Percentiles rank a stretch among this genome's conserved stretches.
Evolutionary conservation across 1,140 invertebrate species (phyloP).

Genomic region (Choristoneura fumiferana): DNA sequence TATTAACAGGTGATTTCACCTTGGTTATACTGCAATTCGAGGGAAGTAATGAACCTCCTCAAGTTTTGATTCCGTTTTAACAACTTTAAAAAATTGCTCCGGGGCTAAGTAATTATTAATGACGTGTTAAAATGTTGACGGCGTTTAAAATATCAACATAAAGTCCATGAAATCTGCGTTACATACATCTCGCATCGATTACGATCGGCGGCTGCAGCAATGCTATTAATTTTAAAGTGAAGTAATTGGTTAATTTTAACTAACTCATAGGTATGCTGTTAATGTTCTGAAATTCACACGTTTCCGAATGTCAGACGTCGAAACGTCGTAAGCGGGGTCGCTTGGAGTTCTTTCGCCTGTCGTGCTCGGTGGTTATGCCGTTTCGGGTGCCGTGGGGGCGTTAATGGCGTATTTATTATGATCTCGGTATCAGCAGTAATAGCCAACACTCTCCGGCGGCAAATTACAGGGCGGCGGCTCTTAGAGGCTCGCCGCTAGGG

Average conservation of each 20-base stretch:
- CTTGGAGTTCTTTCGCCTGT: conserved; percentile 23
- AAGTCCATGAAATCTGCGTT: conserved; percentile 6
- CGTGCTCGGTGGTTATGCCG: conserved; percentile 49
- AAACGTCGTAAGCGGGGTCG: conserved; percentile 27
- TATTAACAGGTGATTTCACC: conserved; percentile 14
- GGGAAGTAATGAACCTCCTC: no score
- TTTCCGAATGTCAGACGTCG: background rate
- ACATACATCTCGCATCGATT: conserved; percentile 13
- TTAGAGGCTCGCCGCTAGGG: conserved; percentile 53
- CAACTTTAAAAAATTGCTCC: conserved; percentile 9
- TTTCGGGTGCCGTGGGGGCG: conserved; percentile 71
- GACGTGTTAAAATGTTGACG: conserved; percentile 13
- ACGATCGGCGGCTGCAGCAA: conserved; percentile 6
- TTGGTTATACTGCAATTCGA: conserved; percentile 10
- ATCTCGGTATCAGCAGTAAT: conserved; percentile 75
- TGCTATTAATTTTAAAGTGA: conserved; percentile 20
- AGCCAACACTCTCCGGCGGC: conserved; percentile 69
- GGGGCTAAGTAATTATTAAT: conserved; percentile 4
- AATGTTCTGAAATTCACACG: conserved; percentile 40
- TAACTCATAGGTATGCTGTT: conserved; percentile 31
- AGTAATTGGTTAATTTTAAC: conserved; percentile 29
- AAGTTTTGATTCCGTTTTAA: conserved; percentile 1
- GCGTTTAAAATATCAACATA: conserved; percentile 2
- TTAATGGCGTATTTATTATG: conserved; percentile 78
- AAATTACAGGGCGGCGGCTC: conserved; percentile 75